phyloP scores from a whole-genome alignment of 1,140 invertebrate species.

The Parapsyche elsis region DNA sequence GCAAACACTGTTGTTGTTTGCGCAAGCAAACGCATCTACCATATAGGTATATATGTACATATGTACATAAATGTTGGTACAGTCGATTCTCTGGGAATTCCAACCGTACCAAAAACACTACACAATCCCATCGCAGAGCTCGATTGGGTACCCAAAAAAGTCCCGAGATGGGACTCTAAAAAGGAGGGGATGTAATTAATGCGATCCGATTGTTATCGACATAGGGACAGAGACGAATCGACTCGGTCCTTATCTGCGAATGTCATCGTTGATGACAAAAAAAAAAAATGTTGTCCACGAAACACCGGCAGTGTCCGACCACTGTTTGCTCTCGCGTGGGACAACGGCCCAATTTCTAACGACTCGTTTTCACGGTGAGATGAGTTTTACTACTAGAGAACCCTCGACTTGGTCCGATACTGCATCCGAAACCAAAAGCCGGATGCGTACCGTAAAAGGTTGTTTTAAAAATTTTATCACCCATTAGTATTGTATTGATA shows the following conservation, averaged over 20 bases:
- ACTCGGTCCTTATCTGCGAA: slow-evolving; percentile 27
- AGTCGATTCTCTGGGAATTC: slow-evolving; percentile 45
- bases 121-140: neutral
- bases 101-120: slow-evolving; percentile 12
- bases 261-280: slow-evolving; percentile 23
- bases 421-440: too few relatives aligned
- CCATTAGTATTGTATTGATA: too few relatives aligned
- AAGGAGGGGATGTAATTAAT: slow-evolving; percentile 31
- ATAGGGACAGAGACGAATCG: slow-evolving; percentile 39
- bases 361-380: slow-evolving; percentile 42
- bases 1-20: slow-evolving; percentile 49
- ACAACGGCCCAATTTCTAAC: slow-evolving; percentile 38
- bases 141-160: neutral
- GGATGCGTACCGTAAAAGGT: too few relatives aligned
- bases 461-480: too few relatives aligned
- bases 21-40: slow-evolving; percentile 13
- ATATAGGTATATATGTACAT: too few relatives aligned
- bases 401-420: too few relatives aligned
- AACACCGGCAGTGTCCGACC: neutral
- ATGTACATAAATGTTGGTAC: too few relatives aligned
- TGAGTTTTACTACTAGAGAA: slow-evolving; percentile 17
- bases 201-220: slow-evolving; percentile 39
- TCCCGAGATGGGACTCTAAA: neutral
- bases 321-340: slow-evolving; percentile 8
- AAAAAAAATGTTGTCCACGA: slow-evolving; percentile 44